phyloP scores from a whole-genome alignment of 2,113 vertebrate genomes.

The Silurus glanis region DNA sequence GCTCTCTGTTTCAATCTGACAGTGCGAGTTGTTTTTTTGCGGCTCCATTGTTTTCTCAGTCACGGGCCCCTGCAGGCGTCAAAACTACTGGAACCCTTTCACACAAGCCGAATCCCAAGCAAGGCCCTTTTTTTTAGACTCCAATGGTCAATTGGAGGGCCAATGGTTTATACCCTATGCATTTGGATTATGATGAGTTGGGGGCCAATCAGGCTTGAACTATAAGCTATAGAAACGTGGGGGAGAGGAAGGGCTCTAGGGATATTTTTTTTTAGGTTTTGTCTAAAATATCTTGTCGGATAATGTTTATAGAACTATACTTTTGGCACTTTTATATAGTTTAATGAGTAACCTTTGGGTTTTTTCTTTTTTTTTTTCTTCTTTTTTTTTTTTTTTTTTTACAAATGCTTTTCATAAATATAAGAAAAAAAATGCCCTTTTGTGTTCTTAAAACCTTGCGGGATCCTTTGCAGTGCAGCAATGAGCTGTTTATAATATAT shows the following conservation, averaged over 20 bases:
- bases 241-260: slow-evolving; percentile 49
- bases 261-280: slow-evolving; percentile 79
- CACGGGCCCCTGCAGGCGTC: slow-evolving; percentile 49
- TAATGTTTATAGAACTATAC: slow-evolving; percentile 76
- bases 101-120: slow-evolving; percentile 76
- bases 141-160: too few species aligned
- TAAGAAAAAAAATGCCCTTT: slow-evolving; percentile 40
- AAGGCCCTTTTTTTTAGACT: slow-evolving; percentile 3
- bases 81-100: slow-evolving; percentile 84
- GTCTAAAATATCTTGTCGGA: slow-evolving; percentile 75
- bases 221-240: slow-evolving; percentile 13
- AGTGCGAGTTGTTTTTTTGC: slow-evolving; percentile 2
- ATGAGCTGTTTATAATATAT: background rate
- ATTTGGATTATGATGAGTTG: background rate
- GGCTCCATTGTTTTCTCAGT: slow-evolving; percentile 15
- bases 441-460: slow-evolving; percentile 42
- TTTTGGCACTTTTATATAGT: slow-evolving; percentile 85
- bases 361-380: slow-evolving; percentile 67
- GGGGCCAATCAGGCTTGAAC: background rate
- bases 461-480: slow-evolving; percentile 60
- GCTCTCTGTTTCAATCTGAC: background rate
- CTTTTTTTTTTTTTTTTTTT: slow-evolving; percentile 61
- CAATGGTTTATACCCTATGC: background rate
- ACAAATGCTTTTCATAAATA: slow-evolving; percentile 46
- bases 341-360: slow-evolving; percentile 76